A percentile compares a stretch with the other conserved stretches of the same genome.
phyloP scores from a whole-genome alignment of 2,113 vertebrate genomes.

The Mirounga angustirostris region DNA sequence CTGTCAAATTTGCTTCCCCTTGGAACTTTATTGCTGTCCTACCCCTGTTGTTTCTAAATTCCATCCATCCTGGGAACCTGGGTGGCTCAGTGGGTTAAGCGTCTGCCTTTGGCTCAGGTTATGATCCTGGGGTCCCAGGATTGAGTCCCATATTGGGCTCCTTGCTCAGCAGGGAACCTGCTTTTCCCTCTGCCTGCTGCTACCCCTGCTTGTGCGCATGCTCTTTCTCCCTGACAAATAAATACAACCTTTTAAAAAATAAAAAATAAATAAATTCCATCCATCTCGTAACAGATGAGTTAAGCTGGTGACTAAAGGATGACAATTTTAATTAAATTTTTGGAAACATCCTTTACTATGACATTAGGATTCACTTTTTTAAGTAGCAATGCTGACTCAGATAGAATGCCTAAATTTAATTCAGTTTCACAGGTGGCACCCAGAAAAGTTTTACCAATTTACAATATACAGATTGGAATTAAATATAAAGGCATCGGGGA shows the following conservation, averaged over 20 bases:
- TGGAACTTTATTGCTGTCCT: not conserved
- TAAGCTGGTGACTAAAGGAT: not conserved
- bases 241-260: no score
- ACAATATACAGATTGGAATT: not conserved
- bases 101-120: no score
- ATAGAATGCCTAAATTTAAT: not conserved
- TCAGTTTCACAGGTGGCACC: not conserved
- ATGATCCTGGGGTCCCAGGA: no score
- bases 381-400: not conserved
- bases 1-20: not conserved
- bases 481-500: not conserved
- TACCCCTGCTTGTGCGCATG: no score
- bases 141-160: no score
- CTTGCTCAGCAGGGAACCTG: no score
- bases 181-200: no score
- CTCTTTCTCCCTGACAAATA: no score
- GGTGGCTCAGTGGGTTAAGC: no score
- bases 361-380: not conserved
- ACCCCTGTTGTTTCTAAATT: not conserved
- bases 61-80: no score
- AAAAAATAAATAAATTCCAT: not conserved
- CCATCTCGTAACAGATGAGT: not conserved
- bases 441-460: not conserved
- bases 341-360: not conserved
- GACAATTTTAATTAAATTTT: not conserved